Conservation (phyloP, 2,888 invertebrate species). For the Itoplectis maculator region DNA sequence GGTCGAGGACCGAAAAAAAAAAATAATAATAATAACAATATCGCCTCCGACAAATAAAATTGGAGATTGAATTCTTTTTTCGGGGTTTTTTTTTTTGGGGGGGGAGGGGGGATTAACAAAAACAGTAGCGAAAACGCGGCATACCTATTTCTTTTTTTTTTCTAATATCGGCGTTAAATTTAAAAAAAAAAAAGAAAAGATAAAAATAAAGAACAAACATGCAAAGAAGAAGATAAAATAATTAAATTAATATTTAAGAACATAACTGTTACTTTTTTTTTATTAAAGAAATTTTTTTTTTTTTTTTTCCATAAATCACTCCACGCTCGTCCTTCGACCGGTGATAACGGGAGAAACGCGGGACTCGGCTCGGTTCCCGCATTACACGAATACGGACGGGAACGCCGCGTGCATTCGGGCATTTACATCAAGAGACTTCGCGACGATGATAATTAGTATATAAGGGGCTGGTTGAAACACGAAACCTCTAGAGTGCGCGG, state of each 20-base stretch:
- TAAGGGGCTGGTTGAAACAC: conserved; percentile 79
- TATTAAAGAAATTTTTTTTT: not conserved
- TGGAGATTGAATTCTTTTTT: not conserved
- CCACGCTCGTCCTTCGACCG: conserved; percentile 1
- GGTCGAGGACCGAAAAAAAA: conserved; percentile 12
- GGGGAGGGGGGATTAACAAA: too few relatives aligned
- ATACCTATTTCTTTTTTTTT: not conserved
- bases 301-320: not conserved
- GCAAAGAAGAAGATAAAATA: too few relatives aligned
- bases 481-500: conserved; percentile 80
- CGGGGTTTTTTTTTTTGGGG: too few relatives aligned
- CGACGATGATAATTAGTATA: conserved; percentile 83
- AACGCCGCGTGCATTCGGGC: conserved; percentile 79
- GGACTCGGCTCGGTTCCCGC: conserved; percentile 39
- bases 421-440: conserved; percentile 81
- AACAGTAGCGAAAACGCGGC: too few relatives aligned
- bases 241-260: too few relatives aligned
- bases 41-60: not conserved
- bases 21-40: not conserved
- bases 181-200: too few relatives aligned
- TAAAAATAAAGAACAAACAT: too few relatives aligned
- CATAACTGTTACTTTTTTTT: too few relatives aligned
- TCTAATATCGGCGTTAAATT: too few relatives aligned
- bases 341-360: conserved; percentile 29
- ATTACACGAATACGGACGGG: conserved; percentile 34